Base-by-base conservation (phyloP, 2,113 vertebrate genomes). In the Plecotus auritus region DNA sequence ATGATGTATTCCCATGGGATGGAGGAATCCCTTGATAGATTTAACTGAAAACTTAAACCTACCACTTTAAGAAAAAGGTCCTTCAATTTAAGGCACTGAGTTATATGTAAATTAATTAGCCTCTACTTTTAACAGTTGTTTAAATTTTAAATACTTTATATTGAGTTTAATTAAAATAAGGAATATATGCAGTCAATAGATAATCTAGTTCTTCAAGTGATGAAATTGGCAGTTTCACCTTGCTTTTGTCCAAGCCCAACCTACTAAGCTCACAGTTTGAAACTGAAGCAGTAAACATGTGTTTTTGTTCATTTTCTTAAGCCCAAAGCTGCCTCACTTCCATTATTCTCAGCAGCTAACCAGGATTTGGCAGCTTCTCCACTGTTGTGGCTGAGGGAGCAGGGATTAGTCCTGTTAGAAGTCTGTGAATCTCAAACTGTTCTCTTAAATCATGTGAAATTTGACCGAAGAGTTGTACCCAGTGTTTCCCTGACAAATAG, bases 121-220 rank as follows among this genome's bases (percentile, higher is more conserved):
- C 7, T 91, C 30, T 72, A 59, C 37, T 32, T 77, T 69, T 72
- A 90, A 85, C 22, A 81, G 40, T 74, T 89, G 66, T 76, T 91
- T 84, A 84, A 90, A 56, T 70, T 87, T 66, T 59, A 87, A 93
- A 92, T 37, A 90, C 42, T 91, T 30, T 18, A 80, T 59, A 91
- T 26, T 85, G 64, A 95, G 30, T 95, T 96, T 92, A 90, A 85
- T 92, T 92, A 83, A 95, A 93, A 90, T 42, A 90, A 95, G 16
- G 37, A 30, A 92, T 83, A 74, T 45, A 61, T 96, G 67, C 17
- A 89, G 85, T 77, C 32, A 70, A 28, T 23, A 83, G 37, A 93
- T 77, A 94, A 56, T 93, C 28, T 70, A 81, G 76, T 76, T 88
- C 59, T 93, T 92, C 20, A 89, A 88, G 74, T 69, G 23, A 49